Evolutionary conservation across 2,888 invertebrate species (phyloP).

Genomic region (Pachliopta kotzebuea): DNA sequence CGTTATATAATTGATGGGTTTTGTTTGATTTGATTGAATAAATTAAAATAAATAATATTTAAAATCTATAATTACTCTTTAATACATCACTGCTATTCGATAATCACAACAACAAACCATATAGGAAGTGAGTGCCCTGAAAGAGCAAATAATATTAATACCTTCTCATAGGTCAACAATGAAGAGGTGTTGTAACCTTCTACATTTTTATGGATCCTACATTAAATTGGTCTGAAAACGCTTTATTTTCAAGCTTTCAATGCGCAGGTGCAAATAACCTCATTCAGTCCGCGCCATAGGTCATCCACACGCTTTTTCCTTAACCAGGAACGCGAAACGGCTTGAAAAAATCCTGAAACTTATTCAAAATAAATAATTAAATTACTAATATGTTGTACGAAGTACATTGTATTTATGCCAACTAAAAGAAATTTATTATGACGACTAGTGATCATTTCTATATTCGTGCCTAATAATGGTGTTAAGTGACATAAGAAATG

Average conservation of each 20-base stretch:
- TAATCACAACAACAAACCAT: too few relatives aligned
- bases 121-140: neutral
- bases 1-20: too few relatives aligned
- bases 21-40: too few relatives aligned
- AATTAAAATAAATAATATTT: neutral
- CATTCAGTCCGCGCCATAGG: conserved; percentile 71
- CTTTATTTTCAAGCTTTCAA: conserved; percentile 31
- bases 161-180: neutral
- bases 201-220: neutral
- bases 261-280: conserved; percentile 78
- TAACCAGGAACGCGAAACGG: conserved; percentile 41
- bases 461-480: conserved; percentile 19
- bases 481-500: conserved; percentile 11
- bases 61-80: neutral
- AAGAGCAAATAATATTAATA: neutral
- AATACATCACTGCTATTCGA: neutral
- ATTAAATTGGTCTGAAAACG: neutral
- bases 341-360: conserved; percentile 6
- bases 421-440: neutral
- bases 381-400: conserved; percentile 3
- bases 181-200: neutral
- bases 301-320: conserved; percentile 55
- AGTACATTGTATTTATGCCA: neutral
- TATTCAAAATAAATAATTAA: neutral
- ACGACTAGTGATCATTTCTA: neutral